Evolutionary conservation across 1,140 invertebrate genomes (phyloP), one percentile per base, ranked within the genome.

Genomic region (Cotesia chilonis): DNA sequence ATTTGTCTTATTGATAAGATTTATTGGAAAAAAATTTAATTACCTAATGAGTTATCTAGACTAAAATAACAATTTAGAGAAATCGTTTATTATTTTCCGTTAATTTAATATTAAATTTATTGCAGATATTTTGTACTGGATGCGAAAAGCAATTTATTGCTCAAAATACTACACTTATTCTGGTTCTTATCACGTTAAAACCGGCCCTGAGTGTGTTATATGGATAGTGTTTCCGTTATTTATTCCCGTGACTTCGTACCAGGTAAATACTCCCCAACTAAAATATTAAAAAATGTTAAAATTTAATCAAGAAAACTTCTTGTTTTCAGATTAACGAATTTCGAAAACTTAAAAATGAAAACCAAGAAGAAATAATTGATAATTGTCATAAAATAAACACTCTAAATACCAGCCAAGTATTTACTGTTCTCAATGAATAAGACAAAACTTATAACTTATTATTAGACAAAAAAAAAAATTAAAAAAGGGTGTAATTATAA

Each of bases 191-290:
- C 94, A 92, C 9, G 90, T 90, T 4, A 89, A 89, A 17, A 88
- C 89, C 1, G 92, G 90, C 77, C 88, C 88, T 59, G 92, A 93
- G 77, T 90, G 89, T 76, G 92, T 91, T 60, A 89, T 87, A 2
- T 94, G 92, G 92, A 92, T 93, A 9, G 87, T 94, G 4, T 94
- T 95, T 79, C 90, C 92, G 36, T 87, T 92, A 4, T 90, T 92
- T 2, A 90, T 95, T 66, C 87, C 91, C 68, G 87, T 95, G 20
- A 92, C 91, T 4, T 78, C 88, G 14, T 85, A 90, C 55, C 94
- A 96, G 88, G 92, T 95, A 73, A 73, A 76, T 55, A 28, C 4
- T 9, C 41, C n/a, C 52, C 67, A 52, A 47, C 47, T 28, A 28
- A 28, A 28, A 28, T 28, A 70, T 38, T 57, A 7, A 61, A 14